phyloP scores from a whole-genome alignment of 2,888 invertebrate species.

The Cotesia congregata region DNA sequence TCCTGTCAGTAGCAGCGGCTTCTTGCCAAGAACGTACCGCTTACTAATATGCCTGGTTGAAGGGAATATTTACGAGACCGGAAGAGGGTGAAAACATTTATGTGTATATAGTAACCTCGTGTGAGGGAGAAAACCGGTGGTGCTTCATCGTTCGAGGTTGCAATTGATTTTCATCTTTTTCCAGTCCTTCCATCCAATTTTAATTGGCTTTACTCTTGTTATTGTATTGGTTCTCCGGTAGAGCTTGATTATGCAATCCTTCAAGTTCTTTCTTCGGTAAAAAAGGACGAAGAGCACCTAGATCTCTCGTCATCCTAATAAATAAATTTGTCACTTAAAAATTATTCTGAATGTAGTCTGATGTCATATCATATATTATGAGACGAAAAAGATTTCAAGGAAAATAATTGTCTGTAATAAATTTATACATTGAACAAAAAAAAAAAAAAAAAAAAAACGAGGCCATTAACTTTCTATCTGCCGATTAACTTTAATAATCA shows the following conservation, averaged over 20 bases:
- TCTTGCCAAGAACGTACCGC: conserved; percentile 66
- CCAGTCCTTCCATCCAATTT: conserved; percentile 47
- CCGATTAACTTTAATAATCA: not conserved
- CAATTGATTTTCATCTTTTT: conserved; percentile 53
- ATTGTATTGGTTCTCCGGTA: conserved; percentile 15
- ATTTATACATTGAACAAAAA: no score
- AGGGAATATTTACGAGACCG: conserved; percentile 67
- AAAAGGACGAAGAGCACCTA: conserved; percentile 7
- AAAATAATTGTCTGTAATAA: not conserved
- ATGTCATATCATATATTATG: not conserved
- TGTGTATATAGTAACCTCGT: conserved; percentile 27
- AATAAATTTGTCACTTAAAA: conserved; percentile 10
- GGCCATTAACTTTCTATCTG: no score
- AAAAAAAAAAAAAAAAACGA: no score
- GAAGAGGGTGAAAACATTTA: conserved; percentile 40
- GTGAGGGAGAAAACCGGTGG: conserved; percentile 30
- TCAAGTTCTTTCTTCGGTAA: conserved; percentile 16
- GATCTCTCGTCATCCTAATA: not conserved
- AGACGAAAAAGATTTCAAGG: not conserved
- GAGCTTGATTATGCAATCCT: conserved; percentile 10
- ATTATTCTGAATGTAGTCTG: not conserved
- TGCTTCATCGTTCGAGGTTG: conserved; percentile 41
- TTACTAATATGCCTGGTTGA: conserved; percentile 64
- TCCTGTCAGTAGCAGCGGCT: conserved; percentile 68
- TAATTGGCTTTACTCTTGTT: conserved; percentile 48